Percentiles rank a stretch among this genome's conserved stretches.
These are phyloP conservation scores for Misgurnus mizolepis DNA, from an alignment of 2,113 vertebrate genomes.

Conservation along the genomic window DNA sequence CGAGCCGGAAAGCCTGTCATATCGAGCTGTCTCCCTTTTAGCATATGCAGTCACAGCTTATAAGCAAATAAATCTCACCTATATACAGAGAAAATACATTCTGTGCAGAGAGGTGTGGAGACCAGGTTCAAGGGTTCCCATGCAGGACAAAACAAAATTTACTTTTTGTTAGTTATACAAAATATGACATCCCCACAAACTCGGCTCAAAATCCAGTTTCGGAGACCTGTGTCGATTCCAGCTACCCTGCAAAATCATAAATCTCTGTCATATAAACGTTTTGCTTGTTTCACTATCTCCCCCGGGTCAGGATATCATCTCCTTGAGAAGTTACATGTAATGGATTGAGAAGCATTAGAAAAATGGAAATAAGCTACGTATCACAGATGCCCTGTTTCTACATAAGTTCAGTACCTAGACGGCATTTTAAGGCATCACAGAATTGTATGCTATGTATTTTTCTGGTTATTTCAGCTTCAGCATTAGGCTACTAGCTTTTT, in stretches of 20 bases:
- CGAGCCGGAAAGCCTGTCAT: conserved; percentile 40
- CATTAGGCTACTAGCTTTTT: too few relatives aligned
- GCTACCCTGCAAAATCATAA: conserved; percentile 4
- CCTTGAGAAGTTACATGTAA: conserved; percentile 3
- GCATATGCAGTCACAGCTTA: background rate
- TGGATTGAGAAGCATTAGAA: conserved; percentile 12
- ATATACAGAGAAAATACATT: conserved; percentile 20
- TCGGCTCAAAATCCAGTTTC: background rate
- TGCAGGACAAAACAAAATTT: background rate
- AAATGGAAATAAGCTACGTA: background rate
- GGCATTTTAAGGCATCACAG: too few relatives aligned
- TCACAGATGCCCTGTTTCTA: too few relatives aligned
- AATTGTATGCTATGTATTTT: too few relatives aligned
- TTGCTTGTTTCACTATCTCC: background rate
- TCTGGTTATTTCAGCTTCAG: too few relatives aligned
- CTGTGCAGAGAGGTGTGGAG: background rate
- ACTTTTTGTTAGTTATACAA: background rate
- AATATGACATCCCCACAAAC: background rate
- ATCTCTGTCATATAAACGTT: conserved; percentile 23
- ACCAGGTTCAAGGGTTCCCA: conserved; percentile 2
- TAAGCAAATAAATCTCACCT: conserved; percentile 33
- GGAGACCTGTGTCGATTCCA: background rate
- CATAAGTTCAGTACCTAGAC: too few relatives aligned
- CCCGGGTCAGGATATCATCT: conserved; percentile 5
- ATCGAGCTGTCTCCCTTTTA: conserved; percentile 24